Evolutionary conservation across 2,113 vertebrate genomes (phyloP).

Genomic region (Grus americana): DNA sequence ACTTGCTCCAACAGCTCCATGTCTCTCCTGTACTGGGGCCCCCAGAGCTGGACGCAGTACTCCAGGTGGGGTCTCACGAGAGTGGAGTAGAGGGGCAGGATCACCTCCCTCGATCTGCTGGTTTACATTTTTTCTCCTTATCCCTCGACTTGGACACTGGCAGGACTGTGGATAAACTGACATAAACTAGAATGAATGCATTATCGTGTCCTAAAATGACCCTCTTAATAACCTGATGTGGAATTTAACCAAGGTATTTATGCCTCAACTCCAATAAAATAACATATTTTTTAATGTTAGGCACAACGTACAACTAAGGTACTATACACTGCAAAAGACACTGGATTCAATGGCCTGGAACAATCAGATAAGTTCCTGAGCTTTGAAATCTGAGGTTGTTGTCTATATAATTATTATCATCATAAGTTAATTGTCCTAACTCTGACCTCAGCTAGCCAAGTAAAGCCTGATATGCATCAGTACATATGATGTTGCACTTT

Average conservation of each 20-base stretch:
- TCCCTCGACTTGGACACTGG: not conserved
- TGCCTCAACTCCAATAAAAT: not conserved
- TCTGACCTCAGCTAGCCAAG: not conserved
- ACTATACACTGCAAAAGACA: not conserved
- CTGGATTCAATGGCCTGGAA: not conserved
- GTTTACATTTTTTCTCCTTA: not conserved
- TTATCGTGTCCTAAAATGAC: not conserved
- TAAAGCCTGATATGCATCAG: not conserved
- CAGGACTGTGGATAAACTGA: not conserved
- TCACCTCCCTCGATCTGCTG: too few relatives aligned
- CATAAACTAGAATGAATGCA: not conserved
- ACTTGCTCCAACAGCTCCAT: too few relatives aligned
- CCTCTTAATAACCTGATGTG: not conserved
- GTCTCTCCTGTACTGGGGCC: too few relatives aligned
- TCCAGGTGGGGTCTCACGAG: too few relatives aligned
- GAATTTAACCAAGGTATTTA: not conserved
- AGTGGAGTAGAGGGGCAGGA: too few relatives aligned
- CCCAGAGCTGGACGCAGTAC: too few relatives aligned
- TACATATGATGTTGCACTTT: not conserved
- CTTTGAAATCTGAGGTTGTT: not conserved
- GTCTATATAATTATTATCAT: not conserved
- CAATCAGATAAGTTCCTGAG: not conserved
- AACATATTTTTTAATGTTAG: not conserved
- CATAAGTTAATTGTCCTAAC: not conserved
- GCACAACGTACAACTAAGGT: accelerated